Percentiles rank a stretch among this genome's conserved stretches.
Conservation (phyloP, 2,113 vertebrate species). For the Chaenogobius annularis region DNA sequence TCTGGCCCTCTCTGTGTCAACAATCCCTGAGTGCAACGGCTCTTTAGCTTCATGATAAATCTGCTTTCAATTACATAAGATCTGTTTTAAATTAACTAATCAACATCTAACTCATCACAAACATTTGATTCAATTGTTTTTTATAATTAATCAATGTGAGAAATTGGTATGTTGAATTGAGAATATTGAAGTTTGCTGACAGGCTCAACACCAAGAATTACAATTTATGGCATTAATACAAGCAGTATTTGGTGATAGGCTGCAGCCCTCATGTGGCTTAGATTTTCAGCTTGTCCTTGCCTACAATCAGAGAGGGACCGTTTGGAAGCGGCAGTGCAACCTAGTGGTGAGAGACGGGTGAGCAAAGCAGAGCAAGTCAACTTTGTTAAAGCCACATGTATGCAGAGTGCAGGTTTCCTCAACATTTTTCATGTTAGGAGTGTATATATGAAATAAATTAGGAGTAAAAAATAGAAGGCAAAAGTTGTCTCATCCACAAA, state of each 20-base stretch:
- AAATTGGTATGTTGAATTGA: background rate
- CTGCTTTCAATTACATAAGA: background rate
- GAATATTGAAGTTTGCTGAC: background rate
- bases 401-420: background rate
- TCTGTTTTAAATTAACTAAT: background rate
- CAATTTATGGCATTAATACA: background rate
- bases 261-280: constrained; percentile 36
- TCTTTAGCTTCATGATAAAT: constrained; percentile 18
- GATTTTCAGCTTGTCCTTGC: constrained; percentile 53
- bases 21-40: constrained; percentile 41
- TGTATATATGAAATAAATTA: too few relatives aligned
- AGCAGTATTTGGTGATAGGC: constrained; percentile 60
- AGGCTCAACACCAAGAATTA: background rate
- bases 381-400: background rate
- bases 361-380: constrained; percentile 21
- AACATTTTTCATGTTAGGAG: too few relatives aligned
- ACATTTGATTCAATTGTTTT: background rate
- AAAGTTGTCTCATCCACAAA: background rate
- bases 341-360: constrained; percentile 70
- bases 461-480: background rate
- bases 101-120: background rate
- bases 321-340: constrained; percentile 73
- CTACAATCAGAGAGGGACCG: constrained; percentile 32
- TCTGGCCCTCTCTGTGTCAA: constrained; percentile 54
- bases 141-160: constrained; percentile 2